Base-by-base conservation (phyloP, 64 coral and sea anemone species). In the Astreopora myriophthalma region DNA sequence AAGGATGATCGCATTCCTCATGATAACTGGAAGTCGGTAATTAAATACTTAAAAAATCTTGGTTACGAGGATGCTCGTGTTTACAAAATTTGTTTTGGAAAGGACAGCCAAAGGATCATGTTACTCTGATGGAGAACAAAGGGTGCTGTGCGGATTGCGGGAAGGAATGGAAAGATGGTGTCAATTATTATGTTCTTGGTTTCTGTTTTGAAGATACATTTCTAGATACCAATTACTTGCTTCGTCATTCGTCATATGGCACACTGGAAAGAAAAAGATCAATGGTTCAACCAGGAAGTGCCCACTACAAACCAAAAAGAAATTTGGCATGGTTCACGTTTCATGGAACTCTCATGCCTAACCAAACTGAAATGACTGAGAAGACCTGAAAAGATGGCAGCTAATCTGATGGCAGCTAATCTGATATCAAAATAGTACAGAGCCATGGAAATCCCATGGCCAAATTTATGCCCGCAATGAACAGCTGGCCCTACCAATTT, bases 341-440 rank as follows among this genome's bases (percentile, higher is more conserved):
- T 86, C 28, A 19, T 48, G n/a, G 84, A 86, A n/a, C 29, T 86
- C 13, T 86, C 84, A 3, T 86, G 70, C 40, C 70, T 86, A n/a
- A n/a, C n/a, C n/a, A n/a, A n/a, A n/a, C n/a, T n/a, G n/a, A n/a
- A n/a, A n/a, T n/a, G n/a, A n/a, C n/a, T n/a, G n/a, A n/a, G n/a
- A n/a, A n/a, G n/a, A n/a, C n/a, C n/a, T n/a, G n/a, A n/a, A n/a
- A n/a, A n/a, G n/a, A n/a, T n/a, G n/a, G n/a, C n/a, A n/a, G n/a
- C n/a, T n/a, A n/a, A n/a, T n/a, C n/a, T n/a, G n/a, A n/a, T n/a
- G n/a, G n/a, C n/a, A n/a, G n/a, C n/a, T n/a, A n/a, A n/a, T n/a
- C n/a, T n/a, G n/a, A n/a, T n/a, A n/a, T n/a, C n/a, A n/a, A n/a
- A n/a, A n/a, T n/a, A n/a, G n/a, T n/a, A n/a, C n/a, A n/a, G n/a